Base-by-base conservation (phyloP, 2,888 invertebrate genomes). In the Agonopterix alstromeriana region DNA sequence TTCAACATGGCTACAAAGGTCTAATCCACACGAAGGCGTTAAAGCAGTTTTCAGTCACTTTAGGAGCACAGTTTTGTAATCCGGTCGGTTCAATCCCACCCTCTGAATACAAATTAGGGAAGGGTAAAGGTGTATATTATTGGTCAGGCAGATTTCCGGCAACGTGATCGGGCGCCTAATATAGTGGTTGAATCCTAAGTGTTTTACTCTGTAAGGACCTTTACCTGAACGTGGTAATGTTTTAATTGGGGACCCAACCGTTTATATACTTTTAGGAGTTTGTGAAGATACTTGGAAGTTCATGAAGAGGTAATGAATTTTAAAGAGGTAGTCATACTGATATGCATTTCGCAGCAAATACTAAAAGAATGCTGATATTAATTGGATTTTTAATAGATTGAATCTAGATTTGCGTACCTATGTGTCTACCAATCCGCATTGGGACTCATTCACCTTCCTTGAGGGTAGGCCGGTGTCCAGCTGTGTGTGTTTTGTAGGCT, bases 111-210 rank as follows among this genome's bases (percentile, higher is more conserved):
- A 69, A 77, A 80, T 75, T 61, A 65, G 65, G 64, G 62, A 67
- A 77, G 77, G 76, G 76, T 76, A 63, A 72, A 76, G 74, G 77
- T 76, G 65, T 76, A 73, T 77, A 73, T 77, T 78, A 77, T 78
- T 76, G 77, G 78, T 77, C 77, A 77, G 77, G 77, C 76, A 79
- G 77, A 79, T 79, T 80, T 77, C 73, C 71, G 55, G 46, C 60
- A 70, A 79, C 78, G 78, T 78, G 76, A 72, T 70, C 73, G 65
- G 76, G 66, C 65, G 57, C 55, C 58, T 66, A 71, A 76, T 73
- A 68, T 58, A 65, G 62, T 61, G 61, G 61, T 52, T 60, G 61
- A 60, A 70, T 67, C 63, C 68, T 74, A 70, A 77, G 74, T 75
- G 75, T 73, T 71, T 77, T 76, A 68, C 70, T 67, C 52, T 75